A percentile compares a stretch with the other conserved stretches of the same genome.
Conservation (phyloP, 35 echinoderm and acorn worm genomes). For the Ptychodera flava region DNA sequence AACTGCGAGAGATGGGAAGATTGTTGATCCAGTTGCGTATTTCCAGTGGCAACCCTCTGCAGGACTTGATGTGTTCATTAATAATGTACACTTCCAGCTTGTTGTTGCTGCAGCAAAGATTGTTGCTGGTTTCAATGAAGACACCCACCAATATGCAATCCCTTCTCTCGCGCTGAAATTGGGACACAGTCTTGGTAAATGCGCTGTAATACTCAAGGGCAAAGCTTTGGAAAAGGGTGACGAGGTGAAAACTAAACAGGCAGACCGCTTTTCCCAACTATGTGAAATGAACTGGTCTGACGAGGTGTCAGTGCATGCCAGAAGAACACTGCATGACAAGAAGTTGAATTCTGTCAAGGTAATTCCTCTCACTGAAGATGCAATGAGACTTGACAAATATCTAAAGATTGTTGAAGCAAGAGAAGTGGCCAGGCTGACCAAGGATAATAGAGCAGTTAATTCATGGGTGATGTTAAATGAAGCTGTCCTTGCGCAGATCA, state of each 20-base stretch:
- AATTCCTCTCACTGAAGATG: conserved; percentile 64
- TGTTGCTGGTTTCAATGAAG: conserved; percentile 30
- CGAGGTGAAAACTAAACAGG: conserved; percentile 22
- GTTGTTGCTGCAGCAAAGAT: conserved; percentile 35
- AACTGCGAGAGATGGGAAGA: conserved; percentile 50
- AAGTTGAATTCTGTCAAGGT: conserved; percentile 50
- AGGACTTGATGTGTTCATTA: conserved; percentile 39
- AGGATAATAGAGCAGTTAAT: background rate
- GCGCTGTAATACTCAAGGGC: conserved; percentile 41
- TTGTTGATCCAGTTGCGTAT: conserved; percentile 47
- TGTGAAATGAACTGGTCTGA: conserved; percentile 48
- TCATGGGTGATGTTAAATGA: conserved; percentile 42
- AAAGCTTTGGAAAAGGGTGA: conserved; percentile 31
- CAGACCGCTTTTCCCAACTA: conserved; percentile 30
- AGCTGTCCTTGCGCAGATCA: conserved; percentile 27
- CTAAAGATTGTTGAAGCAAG: conserved; percentile 22
- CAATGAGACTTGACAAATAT: conserved; percentile 8
- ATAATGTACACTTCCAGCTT: conserved; percentile 32
- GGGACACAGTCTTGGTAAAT: conserved; percentile 30
- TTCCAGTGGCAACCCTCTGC: conserved; percentile 20
- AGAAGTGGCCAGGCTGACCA: conserved; percentile 18
- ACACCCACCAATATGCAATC: conserved; percentile 24
- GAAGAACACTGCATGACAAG: conserved; percentile 50
- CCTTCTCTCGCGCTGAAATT: conserved; percentile 61
- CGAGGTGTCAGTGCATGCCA: conserved; percentile 38